Evolutionary conservation across 2,113 vertebrate genomes (phyloP), one percentile per base, ranked within the genome.

Genomic region (Zapus hudsonius): DNA sequence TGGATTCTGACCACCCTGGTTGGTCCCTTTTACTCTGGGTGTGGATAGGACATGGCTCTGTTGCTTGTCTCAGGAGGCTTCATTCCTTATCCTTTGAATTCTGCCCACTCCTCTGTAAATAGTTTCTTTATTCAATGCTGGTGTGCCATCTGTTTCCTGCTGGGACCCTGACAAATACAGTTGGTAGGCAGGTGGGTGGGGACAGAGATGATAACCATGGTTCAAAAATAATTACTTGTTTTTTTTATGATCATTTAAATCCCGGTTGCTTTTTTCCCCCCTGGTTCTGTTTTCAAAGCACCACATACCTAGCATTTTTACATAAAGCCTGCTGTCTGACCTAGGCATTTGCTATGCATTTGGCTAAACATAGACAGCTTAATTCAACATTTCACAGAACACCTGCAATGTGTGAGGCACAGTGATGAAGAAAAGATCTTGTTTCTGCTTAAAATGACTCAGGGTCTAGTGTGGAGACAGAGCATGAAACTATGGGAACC

Each of bases 181-280:
- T 69, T 67, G 79, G 85, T 92, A 80, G 89, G 75, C 70, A 93
- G 66, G 87, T 64, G 59, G 33, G 75, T 87, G 87, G 72, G 70
- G 61, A 92, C 44, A 38, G 40, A 90, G 83, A 83, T 89, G 80
- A 92, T 86, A 33, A 96, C 63, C 64, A 44, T 75, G 66, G 74
- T 95, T 94, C 82, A 96, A 96, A 97, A 96, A 92, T 94, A 96
- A 96, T 96, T 94, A 90, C 95, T 96, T 95, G 78, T 52, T 81
- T 61, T 94, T 66, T 73, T 66, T 94, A 96, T 97, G 93, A 95
- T 95, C 27, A 96, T 96, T 96, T 91, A 84, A 97, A 96, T 97
- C 89, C 83, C 59, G 93, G 7, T 89, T 93, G 92, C 61, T 88
- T 93, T 97, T 95, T 93, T 97, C 84, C 74, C 70, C 97, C 72